A percentile compares a stretch with the other conserved stretches of the same genome.
Evolutionary conservation across 2,113 vertebrate genomes (phyloP).

Genomic region (Ptilonorhynchus violaceus): DNA sequence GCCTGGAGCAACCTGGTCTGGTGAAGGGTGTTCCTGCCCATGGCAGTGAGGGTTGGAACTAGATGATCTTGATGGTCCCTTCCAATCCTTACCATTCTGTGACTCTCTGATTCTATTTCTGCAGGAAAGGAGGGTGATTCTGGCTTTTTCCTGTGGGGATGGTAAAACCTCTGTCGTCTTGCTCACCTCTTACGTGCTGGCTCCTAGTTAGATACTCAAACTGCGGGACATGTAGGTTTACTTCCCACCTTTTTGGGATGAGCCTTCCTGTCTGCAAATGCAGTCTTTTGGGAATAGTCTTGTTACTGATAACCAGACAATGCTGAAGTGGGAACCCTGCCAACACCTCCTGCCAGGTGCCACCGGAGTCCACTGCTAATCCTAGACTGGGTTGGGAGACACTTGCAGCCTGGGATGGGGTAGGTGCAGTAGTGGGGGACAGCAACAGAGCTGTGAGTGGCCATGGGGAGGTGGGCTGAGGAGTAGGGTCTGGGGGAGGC

Average conservation of each 20-base stretch:
- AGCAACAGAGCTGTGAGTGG: background rate
- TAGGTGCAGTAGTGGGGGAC: rapidly evolving
- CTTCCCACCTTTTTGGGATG: background rate
- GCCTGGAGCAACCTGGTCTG: background rate
- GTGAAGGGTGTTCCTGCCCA: rapidly evolving
- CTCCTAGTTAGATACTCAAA: background rate
- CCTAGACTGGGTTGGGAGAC: rapidly evolving
- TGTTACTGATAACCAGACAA: background rate
- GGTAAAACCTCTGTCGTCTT: background rate
- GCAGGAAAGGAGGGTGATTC: background rate
- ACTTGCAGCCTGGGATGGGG: background rate
- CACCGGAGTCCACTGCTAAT: background rate
- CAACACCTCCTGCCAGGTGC: background rate
- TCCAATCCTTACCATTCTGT: background rate
- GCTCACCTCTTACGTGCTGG: background rate
- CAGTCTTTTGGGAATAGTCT: background rate
- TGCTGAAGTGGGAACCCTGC: background rate
- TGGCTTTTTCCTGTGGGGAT: background rate
- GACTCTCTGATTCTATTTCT: background rate
- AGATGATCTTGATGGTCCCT: no score
- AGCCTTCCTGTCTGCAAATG: background rate
- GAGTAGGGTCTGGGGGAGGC: background rate
- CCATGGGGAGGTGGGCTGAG: background rate
- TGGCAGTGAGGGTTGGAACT: rapidly evolving
- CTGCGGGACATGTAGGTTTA: background rate